These are phyloP conservation scores for Ctenicera cuprea DNA, from an alignment of 2,888 invertebrate species.

Conservation along the genomic window DNA sequence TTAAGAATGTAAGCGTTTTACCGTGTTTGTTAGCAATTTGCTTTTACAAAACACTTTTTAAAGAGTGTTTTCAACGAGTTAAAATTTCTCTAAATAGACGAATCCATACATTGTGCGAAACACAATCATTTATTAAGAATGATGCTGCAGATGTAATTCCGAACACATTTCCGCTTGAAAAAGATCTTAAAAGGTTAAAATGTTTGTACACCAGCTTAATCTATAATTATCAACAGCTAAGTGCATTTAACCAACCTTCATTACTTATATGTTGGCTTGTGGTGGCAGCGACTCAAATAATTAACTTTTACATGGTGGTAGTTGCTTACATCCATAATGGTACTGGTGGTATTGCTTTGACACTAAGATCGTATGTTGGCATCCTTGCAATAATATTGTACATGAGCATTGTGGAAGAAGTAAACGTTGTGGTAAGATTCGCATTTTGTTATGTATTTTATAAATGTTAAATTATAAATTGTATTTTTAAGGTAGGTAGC, in stretches of 20 bases:
- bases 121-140: too few species aligned
- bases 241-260: neutral
- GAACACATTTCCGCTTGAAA: neutral
- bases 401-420: neutral
- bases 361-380: neutral
- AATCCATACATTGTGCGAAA: too few species aligned
- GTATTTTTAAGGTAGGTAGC: too few species aligned
- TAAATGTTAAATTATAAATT: neutral
- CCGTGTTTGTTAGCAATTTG: too few species aligned
- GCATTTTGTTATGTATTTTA: neutral
- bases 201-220: neutral
- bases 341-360: neutral
- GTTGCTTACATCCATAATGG: neutral
- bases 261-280: neutral
- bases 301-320: neutral
- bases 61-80: too few species aligned
- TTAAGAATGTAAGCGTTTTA: too few species aligned
- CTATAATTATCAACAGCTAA: neutral
- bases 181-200: slow-evolving; percentile 1
- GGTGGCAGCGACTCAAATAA: neutral
- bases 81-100: too few species aligned
- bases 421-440: slow-evolving; percentile 12
- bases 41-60: too few species aligned
- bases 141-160: too few species aligned
- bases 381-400: neutral